A percentile compares a stretch with the other conserved stretches of the same genome.
Evolutionary conservation across 2,888 invertebrate species (phyloP).

Genomic region (Xylophagus ater): DNA sequence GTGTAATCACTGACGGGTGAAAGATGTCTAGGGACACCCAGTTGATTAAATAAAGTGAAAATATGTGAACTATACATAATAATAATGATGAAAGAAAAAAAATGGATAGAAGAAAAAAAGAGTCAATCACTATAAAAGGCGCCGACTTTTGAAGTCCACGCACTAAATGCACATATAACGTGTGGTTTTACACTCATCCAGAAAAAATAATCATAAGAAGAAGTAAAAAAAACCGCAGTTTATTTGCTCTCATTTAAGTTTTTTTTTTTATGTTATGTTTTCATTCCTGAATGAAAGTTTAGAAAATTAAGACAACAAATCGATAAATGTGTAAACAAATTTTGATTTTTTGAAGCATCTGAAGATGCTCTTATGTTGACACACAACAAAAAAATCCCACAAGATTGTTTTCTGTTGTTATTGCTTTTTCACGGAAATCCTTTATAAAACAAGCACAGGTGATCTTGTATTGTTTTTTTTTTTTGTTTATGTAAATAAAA

Average conservation of each 20-base stretch:
- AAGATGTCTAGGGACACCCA: too few relatives aligned
- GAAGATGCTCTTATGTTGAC: slow-evolving; percentile 16
- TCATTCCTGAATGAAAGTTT: too few relatives aligned
- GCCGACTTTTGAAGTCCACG: slow-evolving; percentile 15
- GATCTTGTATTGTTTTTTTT: too few relatives aligned
- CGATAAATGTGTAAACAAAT: slow-evolving; percentile 13
- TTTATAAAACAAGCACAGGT: not conserved
- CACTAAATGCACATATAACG: slow-evolving; percentile 10
- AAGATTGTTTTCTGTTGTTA: slow-evolving; percentile 1
- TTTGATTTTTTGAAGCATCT: slow-evolving; percentile 14
- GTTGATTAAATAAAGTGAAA: too few relatives aligned
- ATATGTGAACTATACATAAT: too few relatives aligned
- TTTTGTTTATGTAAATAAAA: too few relatives aligned
- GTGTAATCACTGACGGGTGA: too few relatives aligned
- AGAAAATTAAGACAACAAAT: slow-evolving; percentile 12
- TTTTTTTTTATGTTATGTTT: slow-evolving; percentile 8
- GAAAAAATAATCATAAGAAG: slow-evolving; percentile 6
- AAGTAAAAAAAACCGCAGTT: slow-evolving; percentile 7
- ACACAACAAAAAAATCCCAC: slow-evolving; percentile 9
- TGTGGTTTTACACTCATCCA: not conserved
- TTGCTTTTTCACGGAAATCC: slow-evolving; percentile 2
- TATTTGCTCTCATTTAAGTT: slow-evolving; percentile 15
- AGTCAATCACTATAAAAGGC: slow-evolving; percentile 12
- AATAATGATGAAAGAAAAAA: too few relatives aligned
- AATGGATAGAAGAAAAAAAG: too few relatives aligned